Percentiles rank a stretch among this genome's conserved stretches.
Evolutionary conservation across 2,113 vertebrate species (phyloP).

Genomic region (Heteronetta atricapilla): DNA sequence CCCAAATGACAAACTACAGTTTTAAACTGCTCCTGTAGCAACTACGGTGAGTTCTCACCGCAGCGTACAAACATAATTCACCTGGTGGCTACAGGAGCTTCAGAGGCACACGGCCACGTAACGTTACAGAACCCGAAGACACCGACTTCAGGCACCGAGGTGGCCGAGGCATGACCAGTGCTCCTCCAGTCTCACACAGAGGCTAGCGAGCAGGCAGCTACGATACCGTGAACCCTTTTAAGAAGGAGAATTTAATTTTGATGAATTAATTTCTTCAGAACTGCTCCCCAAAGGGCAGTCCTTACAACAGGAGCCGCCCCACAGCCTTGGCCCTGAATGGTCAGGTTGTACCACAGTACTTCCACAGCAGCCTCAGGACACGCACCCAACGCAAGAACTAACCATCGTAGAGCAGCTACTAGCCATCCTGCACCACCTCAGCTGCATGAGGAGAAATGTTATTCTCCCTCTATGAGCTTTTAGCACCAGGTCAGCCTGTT

Average conservation of each 20-base stretch:
- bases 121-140: not conserved
- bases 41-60: not conserved
- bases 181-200: not conserved
- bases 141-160: not conserved
- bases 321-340: not conserved
- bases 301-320: not conserved
- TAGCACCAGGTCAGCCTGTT: not conserved
- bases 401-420: rapidly evolving
- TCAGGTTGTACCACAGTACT: not conserved
- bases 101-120: not conserved
- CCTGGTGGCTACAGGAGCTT: not conserved
- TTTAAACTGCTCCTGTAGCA: not conserved
- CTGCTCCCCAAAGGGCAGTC: not conserved
- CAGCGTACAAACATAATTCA: not conserved
- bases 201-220: not conserved
- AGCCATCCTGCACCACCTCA: rapidly evolving
- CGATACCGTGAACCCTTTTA: not conserved
- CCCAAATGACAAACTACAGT: not conserved
- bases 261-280: not conserved
- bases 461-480: not conserved
- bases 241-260: not conserved
- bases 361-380: not conserved
- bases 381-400: not conserved
- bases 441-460: rapidly evolving
- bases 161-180: not conserved